Conservation (phyloP, 2,888 invertebrate species). For the Germaria angustata region DNA sequence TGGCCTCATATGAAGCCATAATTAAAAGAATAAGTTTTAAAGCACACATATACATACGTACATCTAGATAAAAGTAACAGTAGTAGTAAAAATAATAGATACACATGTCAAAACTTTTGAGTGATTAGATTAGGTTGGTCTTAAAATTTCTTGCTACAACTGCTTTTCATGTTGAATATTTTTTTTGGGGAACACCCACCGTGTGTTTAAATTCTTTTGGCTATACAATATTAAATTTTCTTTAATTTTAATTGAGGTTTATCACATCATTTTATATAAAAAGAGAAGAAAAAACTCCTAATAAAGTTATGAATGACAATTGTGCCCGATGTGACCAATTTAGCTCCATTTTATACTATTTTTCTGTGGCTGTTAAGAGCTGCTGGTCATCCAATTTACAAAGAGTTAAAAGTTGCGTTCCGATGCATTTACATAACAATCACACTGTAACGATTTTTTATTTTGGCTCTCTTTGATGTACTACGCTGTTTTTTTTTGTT, state of each 20-base stretch:
- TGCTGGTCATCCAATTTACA: slow-evolving; percentile 36
- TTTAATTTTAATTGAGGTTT: background rate
- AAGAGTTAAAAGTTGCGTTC: background rate
- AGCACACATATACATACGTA: background rate
- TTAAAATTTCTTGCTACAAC: background rate
- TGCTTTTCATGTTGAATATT: background rate
- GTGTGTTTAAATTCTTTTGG: background rate
- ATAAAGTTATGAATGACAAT: slow-evolving; percentile 48
- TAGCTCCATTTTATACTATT: background rate
- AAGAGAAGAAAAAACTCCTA: background rate
- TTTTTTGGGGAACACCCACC: slow-evolving; percentile 43
- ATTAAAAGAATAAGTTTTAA: slow-evolving; percentile 22
- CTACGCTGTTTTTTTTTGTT: background rate
- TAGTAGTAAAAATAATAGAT: slow-evolving; percentile 4
- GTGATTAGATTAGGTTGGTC: slow-evolving; percentile 39
- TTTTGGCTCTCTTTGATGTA: slow-evolving; percentile 10
- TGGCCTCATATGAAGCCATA: slow-evolving; percentile 35
- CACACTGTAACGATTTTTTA: background rate
- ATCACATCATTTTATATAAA: background rate
- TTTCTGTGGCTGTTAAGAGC: slow-evolving; percentile 1
- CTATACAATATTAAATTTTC: background rate
- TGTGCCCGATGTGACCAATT: background rate
- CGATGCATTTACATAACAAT: slow-evolving; percentile 44
- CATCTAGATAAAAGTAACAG: background rate
- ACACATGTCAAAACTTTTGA: slow-evolving; percentile 65